These are phyloP conservation scores for Cossypha heuglini DNA, from an alignment of 2,797 vertebrate species.

Conservation along the genomic window DNA sequence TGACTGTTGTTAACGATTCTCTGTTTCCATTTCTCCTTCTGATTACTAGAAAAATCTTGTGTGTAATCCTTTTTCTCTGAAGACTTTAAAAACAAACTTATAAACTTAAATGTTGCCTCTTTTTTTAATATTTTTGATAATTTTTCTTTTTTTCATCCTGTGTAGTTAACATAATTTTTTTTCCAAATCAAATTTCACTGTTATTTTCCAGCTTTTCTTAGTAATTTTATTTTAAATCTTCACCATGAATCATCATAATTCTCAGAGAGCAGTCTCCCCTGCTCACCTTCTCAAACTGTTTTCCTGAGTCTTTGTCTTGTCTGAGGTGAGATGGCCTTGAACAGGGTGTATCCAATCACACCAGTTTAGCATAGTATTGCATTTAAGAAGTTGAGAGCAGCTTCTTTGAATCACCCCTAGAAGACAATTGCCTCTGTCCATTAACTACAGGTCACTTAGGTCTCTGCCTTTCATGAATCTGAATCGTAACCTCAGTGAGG, in stretches of 20 bases:
- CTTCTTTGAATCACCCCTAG: neutral
- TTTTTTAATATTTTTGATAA: neutral
- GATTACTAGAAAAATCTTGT: neutral
- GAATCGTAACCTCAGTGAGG: neutral
- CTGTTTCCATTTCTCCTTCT: neutral
- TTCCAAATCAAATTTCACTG: neutral
- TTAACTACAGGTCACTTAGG: neutral
- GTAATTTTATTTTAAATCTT: neutral
- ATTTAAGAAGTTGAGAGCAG: neutral
- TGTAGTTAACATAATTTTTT: neutral
- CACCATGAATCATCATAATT: neutral
- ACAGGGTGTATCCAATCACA: neutral
- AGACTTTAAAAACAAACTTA: neutral
- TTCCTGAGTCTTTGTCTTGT: neutral
- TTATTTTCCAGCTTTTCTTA: neutral
- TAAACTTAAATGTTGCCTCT: neutral
- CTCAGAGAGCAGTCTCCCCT: neutral
- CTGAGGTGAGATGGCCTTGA: neutral
- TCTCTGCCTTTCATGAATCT: neutral
- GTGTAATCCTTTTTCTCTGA: neutral
- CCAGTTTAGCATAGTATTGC: neutral
- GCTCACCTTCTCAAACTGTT: rapidly evolving
- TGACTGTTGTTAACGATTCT: neutral
- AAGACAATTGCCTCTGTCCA: neutral
- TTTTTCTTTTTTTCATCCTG: neutral